A percentile compares a stretch with the other conserved stretches of the same genome.
Evolutionary conservation across 2,888 invertebrate genomes (phyloP).

Genomic region (Lithophane ornitopus): DNA sequence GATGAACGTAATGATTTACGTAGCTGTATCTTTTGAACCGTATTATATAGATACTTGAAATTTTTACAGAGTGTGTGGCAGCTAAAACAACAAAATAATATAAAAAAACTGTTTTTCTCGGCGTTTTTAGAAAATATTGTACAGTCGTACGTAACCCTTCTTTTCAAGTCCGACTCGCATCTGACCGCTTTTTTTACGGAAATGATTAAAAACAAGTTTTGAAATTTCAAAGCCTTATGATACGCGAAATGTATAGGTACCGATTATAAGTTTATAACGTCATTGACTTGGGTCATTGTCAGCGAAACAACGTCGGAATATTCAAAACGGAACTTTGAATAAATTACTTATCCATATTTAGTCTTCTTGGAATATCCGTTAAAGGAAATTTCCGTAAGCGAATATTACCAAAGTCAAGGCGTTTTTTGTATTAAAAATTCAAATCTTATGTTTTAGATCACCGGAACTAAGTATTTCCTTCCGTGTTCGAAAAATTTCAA

Average conservation of each 20-base stretch:
- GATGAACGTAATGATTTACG: no score
- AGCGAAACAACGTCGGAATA: slow-evolving; percentile 16
- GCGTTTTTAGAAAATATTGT: not conserved
- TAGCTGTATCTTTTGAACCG: no score
- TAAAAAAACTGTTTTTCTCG: not conserved
- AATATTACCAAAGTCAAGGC: slow-evolving; percentile 40
- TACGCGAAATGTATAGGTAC: not conserved
- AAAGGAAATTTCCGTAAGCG: slow-evolving; percentile 44
- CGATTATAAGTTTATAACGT: not conserved
- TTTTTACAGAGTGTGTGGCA: no score
- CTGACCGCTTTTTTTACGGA: no score
- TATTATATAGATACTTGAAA: no score
- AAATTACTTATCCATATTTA: slow-evolving; percentile 20
- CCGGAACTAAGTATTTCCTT: slow-evolving; percentile 39
- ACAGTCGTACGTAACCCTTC: not conserved
- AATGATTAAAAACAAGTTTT: not conserved
- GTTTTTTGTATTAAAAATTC: not conserved
- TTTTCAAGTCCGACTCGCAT: no score
- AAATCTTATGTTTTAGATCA: not conserved
- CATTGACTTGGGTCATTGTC: slow-evolving; percentile 35
- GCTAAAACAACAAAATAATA: no score
- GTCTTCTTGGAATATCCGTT: slow-evolving; percentile 15
- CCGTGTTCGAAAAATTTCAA: slow-evolving; percentile 8
- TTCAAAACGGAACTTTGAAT: slow-evolving; percentile 40
- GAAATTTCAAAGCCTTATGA: not conserved